Evolutionary conservation across 2,113 vertebrate species (phyloP), one percentile per base, ranked within the genome.

Genomic region (Triplophysa rosa): DNA sequence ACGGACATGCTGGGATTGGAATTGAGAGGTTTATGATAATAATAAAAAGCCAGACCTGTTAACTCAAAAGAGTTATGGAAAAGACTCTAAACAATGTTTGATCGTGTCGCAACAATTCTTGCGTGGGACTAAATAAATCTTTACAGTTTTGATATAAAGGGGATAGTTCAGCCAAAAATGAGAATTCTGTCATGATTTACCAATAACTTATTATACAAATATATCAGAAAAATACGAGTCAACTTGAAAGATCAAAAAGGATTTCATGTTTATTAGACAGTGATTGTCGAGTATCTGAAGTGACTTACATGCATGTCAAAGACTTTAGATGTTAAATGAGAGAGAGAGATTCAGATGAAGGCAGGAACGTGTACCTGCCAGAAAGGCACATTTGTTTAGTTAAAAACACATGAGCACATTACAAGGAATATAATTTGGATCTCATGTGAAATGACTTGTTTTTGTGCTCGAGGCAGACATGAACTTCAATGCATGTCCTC

Each of bases 311-410:
- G 88, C 82, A 82, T 54, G 81, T 26, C 77, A 11, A 29, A 77
- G 40, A 67, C 37, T 37, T 23, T 59, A 21, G 66, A 56, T 61
- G 13, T 56, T 7, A n/a, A n/a, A 16, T 13, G 2, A 23, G 17
- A 11, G 5, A 11, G 5, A 58, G 21, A 65, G 19, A 62, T 59
- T 8, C 29, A 66, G 58, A 64, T 63, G 2, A 80, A 61, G 61
- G 67, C 4, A 75, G 9, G 70, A 77, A 11, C 8, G 49, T 47
- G 29, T 37, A 37, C 66, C 78, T 13, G 4, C 29, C 16, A 75
- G 78, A 77, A 90, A 90, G 89, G 90, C 89, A 90, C 88, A 63
- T 82, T 86, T 86, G 72, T 74, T 73, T 42, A 4, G 1, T 42
- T 24, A 17, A 68, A 24, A 58, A 49, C 13, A 68, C 4, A 59